Base-by-base conservation (phyloP, 2,888 invertebrate species). In the Clanis bilineata region DNA sequence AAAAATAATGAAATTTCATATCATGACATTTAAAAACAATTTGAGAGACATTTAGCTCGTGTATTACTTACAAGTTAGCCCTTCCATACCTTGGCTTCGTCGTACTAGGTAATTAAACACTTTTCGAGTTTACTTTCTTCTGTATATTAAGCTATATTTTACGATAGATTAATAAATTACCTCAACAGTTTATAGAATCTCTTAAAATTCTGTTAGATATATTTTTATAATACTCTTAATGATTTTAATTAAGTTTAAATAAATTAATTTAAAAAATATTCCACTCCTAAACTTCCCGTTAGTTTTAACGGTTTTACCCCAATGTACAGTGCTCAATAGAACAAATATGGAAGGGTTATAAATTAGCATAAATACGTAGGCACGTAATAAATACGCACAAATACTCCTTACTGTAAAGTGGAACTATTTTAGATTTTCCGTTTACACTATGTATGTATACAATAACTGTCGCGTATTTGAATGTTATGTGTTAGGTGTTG, bases 371-470 rank as follows among this genome's bases (percentile, higher is more conserved):
- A 57, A 76, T 68, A 68, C 67, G 85, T 88, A 87, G 86, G 59
- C 65, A 77, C 69, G 77, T 83, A 82, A 87, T 86, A 85, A 81
- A 88, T 74, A 86, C 88, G 88, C 88, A 88, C 88, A 88, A 87
- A 74, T 76, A 77, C 69, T 77, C 47, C 47, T 32, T 32, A 51
- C 51, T 51, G 54, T 59, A 51, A 51, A 45, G 18, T 57, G 57
- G 44, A 45, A 45, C 22, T 57, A 45, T 57, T 45, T 57, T 45
- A 57, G 57, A 57, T 45, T 63, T 64, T 67, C 54, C 43, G 61
- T 65, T 70, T 62, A 61, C 22, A 23, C 22, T 36, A 41, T 32
- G 44, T 43, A 43, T 56, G 2, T 59, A 61, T 58, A 61, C 62
- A 63, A 54, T 56, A 45, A 61, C 57, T 39, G 54, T 45, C 56